Evolutionary conservation across 2,797 vertebrate species (phyloP).

Genomic region (Lacerta viridis): DNA sequence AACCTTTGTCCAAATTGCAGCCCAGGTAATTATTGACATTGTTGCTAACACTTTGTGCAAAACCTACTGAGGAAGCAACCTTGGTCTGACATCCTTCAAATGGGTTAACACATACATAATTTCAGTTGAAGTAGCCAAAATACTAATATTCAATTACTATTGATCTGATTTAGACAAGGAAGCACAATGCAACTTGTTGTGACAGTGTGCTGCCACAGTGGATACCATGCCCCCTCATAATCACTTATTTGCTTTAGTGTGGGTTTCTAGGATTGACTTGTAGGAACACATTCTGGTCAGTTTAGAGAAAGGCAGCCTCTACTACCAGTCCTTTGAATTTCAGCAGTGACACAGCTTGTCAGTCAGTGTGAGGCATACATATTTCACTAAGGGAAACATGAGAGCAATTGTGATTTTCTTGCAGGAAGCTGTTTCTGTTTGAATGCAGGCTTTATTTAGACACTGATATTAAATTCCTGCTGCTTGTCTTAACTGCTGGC

Average conservation of each 20-base stretch:
- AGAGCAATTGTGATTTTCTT: slow-evolving; percentile 37
- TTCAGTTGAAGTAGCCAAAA: neutral
- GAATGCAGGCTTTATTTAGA: slow-evolving; percentile 43
- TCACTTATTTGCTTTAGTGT: neutral
- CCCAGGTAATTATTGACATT: neutral
- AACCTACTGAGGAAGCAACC: neutral
- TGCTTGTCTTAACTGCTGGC: slow-evolving; percentile 44
- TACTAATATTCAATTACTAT: neutral
- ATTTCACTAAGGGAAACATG: slow-evolving; percentile 59
- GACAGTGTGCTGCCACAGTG: neutral
- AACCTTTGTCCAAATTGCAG: neutral
- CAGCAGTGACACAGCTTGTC: slow-evolving; percentile 43
- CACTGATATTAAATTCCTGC: slow-evolving; percentile 52
- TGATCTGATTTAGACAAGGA: neutral
- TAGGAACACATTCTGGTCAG: neutral
- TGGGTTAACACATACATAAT: neutral
- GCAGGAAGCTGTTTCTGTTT: slow-evolving; percentile 22
- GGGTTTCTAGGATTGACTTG: neutral
- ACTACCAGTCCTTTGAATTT: slow-evolving; percentile 37
- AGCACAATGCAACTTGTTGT: neutral
- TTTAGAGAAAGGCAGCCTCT: slow-evolving; percentile 44
- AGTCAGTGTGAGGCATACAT: slow-evolving; percentile 34
- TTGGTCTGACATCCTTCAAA: neutral
- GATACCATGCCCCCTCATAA: neutral
- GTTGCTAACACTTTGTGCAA: too few relatives aligned